A percentile compares a stretch with the other conserved stretches of the same genome.
These are phyloP conservation scores for Halocaridina rubra DNA, from an alignment of 2,888 invertebrate genomes.

Conservation along the genomic window DNA sequence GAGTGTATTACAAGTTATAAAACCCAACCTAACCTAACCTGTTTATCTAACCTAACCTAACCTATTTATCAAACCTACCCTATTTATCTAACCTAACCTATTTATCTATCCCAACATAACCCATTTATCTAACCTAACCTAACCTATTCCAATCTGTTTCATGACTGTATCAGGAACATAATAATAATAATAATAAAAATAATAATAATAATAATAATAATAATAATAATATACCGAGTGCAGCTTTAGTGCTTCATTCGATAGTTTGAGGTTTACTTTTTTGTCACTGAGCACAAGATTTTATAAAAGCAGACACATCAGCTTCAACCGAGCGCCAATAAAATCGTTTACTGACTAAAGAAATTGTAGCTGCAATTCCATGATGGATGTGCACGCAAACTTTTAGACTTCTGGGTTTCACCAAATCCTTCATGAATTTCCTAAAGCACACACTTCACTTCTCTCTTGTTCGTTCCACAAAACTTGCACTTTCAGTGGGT, in stretches of 20 bases:
- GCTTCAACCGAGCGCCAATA: slow-evolving; percentile 21
- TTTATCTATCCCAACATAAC: background rate
- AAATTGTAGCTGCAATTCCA: slow-evolving; percentile 7
- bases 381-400: slow-evolving; percentile 28
- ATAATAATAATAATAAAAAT: no score
- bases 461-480: slow-evolving; percentile 19
- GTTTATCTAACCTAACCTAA: background rate
- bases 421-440: slow-evolving; percentile 17
- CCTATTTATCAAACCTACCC: no score
- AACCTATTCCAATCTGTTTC: slow-evolving; percentile 22
- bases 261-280: slow-evolving; percentile 2
- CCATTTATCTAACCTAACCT: background rate
- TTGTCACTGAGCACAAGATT: slow-evolving; percentile 18
- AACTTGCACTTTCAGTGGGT: slow-evolving; percentile 33
- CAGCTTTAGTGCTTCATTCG: slow-evolving; percentile 7
- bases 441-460: slow-evolving; percentile 23
- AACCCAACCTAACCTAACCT: background rate
- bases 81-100: background rate
- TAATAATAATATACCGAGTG: no score
- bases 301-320: slow-evolving; percentile 19
- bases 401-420: slow-evolving; percentile 3
- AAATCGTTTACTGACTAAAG: background rate
- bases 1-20: no score
- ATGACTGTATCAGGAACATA: slow-evolving; percentile 27
- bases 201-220: no score